phyloP scores from a whole-genome alignment of 2,888 invertebrate species.

The Ophion slaviceki region DNA sequence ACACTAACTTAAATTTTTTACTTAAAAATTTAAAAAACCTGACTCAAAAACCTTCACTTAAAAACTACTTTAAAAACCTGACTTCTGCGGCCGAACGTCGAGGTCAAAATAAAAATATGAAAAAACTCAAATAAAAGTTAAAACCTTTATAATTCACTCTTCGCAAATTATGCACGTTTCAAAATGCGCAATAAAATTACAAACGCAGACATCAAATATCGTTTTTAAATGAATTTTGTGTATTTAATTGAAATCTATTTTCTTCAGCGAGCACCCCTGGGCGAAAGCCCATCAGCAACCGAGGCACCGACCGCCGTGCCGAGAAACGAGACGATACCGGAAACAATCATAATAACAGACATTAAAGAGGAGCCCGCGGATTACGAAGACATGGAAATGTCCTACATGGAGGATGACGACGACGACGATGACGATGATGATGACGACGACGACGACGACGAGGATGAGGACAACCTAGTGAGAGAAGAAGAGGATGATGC shows the following conservation, averaged over 20 bases:
- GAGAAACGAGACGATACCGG: constrained; percentile 65
- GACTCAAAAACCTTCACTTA: too few relatives aligned
- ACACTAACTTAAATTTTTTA: too few relatives aligned
- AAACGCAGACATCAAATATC: neutral
- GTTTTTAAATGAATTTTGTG: neutral
- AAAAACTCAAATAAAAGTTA: too few relatives aligned
- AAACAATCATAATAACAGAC: constrained; percentile 73
- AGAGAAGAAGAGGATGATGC: constrained; percentile 75
- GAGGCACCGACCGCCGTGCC: constrained; percentile 67
- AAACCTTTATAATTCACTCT: too few relatives aligned
- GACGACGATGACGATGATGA: constrained; percentile 74
- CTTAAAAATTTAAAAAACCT: too few relatives aligned
- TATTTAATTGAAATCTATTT: neutral
- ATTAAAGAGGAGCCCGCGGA: constrained; percentile 80
- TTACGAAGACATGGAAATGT: constrained; percentile 79
- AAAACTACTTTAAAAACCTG: too few relatives aligned
- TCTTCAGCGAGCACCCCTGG: constrained; percentile 69
- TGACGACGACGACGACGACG: constrained; percentile 74
- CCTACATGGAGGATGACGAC: constrained; percentile 73
- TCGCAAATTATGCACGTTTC: too few relatives aligned
- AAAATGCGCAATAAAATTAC: too few relatives aligned
- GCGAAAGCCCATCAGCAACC: constrained; percentile 68
- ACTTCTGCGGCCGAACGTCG: too few relatives aligned
- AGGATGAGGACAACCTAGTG: constrained; percentile 74
- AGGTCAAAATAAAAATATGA: too few relatives aligned